Evolutionary conservation across 2,888 invertebrate species (phyloP), one percentile per base, ranked within the genome.

Genomic region (Rotaria sp.): DNA sequence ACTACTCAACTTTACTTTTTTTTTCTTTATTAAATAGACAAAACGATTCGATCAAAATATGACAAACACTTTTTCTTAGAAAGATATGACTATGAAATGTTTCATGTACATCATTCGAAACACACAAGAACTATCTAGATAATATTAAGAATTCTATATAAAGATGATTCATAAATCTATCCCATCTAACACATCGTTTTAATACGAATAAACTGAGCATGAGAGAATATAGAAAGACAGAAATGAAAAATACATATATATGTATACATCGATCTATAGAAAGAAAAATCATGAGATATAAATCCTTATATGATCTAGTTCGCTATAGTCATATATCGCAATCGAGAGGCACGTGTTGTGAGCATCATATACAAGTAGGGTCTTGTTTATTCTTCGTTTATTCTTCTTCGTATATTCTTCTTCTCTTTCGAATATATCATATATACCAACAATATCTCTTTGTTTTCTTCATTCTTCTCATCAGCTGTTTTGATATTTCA

Each of bases 331-430:
- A 67, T 38, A 67, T 7, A 67, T 67, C 67, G 67, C 35, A 67
- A 67, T 67, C 67, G 67, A 67, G 67, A 67, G 67, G 67, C 67
- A 67, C 67, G 67, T 67, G 67, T 67, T 35, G 67, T 67, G 67
- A 67, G 67, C 67, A 67, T 67, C 67, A 67, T 67, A 67, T 67
- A 4, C 35, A 67, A 67, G 35, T 67, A 67, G 67, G 67, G 67
- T 67, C 67, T 35, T 67, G 21, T 67, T 67, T 67, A 67, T 35
- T 35, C 67, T 35, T 67, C 18, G 3, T 50, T 50, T 50, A 15
- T 67, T 59, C 59, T 59, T 59, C 15, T 59, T 59, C 59, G 59
- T 59, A 7, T 30, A 67, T 67, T 67, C 15, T 67, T 30, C 35
- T 30, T 67, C 67, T 67, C 35, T 18, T 38, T 67, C 67, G 67